Evolutionary conservation across 2,888 invertebrate genomes (phyloP).

Genomic region (Synergus umbraculus): DNA sequence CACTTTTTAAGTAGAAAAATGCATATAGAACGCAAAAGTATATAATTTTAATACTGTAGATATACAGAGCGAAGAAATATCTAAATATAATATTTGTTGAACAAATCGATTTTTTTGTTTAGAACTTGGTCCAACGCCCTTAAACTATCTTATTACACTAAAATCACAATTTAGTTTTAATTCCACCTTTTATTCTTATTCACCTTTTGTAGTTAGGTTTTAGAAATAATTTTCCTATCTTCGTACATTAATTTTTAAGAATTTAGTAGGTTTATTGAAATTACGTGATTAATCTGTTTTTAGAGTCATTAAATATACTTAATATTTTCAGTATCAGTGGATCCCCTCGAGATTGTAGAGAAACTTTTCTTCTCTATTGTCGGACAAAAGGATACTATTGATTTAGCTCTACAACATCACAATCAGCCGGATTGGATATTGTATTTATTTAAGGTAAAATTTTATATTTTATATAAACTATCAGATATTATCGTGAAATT

Average conservation of each 20-base stretch:
- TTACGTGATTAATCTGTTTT: not conserved
- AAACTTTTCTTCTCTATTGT: conserved; percentile 99
- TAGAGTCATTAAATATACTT: conserved; percentile 1
- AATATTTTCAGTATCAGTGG: conserved; percentile 89
- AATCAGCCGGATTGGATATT: conserved; percentile 90
- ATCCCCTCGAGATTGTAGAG: conserved; percentile 95
- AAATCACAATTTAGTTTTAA: too few relatives aligned
- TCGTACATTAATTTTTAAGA: not conserved
- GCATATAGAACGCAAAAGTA: too few relatives aligned
- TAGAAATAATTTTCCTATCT: too few relatives aligned
- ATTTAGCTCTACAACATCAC: conserved; percentile 74
- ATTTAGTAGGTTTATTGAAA: not conserved
- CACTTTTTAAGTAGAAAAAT: too few relatives aligned
- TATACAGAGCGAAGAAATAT: not conserved
- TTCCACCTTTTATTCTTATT: not conserved
- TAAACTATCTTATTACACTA: too few relatives aligned
- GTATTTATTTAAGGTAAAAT: conserved; percentile 87
- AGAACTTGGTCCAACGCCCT: too few relatives aligned
- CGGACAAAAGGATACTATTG: conserved; percentile 92
- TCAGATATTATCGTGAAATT: not conserved
- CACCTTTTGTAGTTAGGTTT: too few relatives aligned
- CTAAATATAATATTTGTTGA: too few relatives aligned
- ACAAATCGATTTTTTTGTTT: too few relatives aligned
- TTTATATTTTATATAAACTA: not conserved
- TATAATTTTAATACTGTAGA: too few relatives aligned